These are phyloP conservation scores for Danaus melanippus DNA, from an alignment of 1,140 invertebrate species.

Conservation along the genomic window DNA sequence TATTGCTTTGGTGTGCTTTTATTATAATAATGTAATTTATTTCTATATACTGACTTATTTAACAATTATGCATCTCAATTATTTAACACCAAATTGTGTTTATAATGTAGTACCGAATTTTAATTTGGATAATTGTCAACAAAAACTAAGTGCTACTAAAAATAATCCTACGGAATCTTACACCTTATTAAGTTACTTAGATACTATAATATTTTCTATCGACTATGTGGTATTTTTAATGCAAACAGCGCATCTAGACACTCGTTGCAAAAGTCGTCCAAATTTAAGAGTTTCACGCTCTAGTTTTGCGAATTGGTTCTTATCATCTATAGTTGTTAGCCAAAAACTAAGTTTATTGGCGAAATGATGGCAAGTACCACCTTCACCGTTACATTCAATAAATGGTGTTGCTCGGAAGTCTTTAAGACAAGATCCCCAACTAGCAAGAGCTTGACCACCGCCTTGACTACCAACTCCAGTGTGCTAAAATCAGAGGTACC, in stretches of 20 bases:
- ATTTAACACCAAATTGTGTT: no score
- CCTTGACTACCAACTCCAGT: slow-evolving; percentile 96
- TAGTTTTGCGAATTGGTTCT: slow-evolving; percentile 88
- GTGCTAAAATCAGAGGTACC: slow-evolving; percentile 76
- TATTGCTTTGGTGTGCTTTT: slow-evolving; percentile 35
- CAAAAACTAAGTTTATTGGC: slow-evolving; percentile 99
- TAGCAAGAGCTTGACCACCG: slow-evolving; percentile 93
- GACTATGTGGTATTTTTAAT: slow-evolving; percentile 79
- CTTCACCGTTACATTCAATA: slow-evolving; percentile 73
- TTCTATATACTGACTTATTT: background rate
- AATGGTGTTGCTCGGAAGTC: slow-evolving; percentile 96
- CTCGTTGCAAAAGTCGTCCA: slow-evolving; percentile 84
- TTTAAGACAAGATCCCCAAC: slow-evolving; percentile 95
- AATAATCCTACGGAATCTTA: slow-evolving; percentile 4
- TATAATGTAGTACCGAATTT: no score
- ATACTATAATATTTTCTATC: slow-evolving; percentile 7
- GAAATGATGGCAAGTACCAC: slow-evolving; percentile 96
- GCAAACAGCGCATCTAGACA: slow-evolving; percentile 97
- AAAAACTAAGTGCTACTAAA: background rate
- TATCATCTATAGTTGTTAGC: slow-evolving; percentile 94
- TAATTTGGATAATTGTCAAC: no score
- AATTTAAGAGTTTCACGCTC: slow-evolving; percentile 93
- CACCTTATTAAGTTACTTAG: slow-evolving; percentile 5
- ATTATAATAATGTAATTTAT: slow-evolving; percentile 6
- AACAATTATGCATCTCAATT: no score